Evolutionary conservation across 2,888 invertebrate genomes (phyloP), one percentile per base, ranked within the genome.

Genomic region (Diarsia mendica): DNA sequence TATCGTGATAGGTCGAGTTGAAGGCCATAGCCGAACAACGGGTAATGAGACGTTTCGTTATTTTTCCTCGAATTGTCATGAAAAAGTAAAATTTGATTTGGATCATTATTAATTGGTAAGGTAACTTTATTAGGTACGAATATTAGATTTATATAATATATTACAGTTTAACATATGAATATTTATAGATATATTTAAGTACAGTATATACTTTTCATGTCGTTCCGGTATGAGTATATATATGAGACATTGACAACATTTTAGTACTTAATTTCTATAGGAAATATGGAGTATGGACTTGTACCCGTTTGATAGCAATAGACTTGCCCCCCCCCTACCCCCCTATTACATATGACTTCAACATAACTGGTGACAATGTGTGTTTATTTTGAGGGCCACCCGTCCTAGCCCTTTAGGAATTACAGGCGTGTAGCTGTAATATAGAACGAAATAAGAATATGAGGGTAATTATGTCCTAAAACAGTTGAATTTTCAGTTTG

Each of bases 1-100:
- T 88, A 69, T 88, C 90, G 91, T 91, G 90, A 91, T 90, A 90
- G 90, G 91, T 75, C 92, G 88, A 67, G 55, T 75, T 48, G 68
- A 55, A 78, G 68, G 77, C 28, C 72, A 60, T 2, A 20, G 2
- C 44, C 48, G 15, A 58, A 58, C 15, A 13, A n/a, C 39, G 10
- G 9, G 4, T 70, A 48, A 23, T 44, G 58, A 61, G 67, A 64
- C 39, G 15, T 33, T 65, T 11, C 20, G 5, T 33, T 58, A 55
- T 51, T 46, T 67, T 67, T 39, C n/a, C 18, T 63, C 8, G 53
- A 49, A 82, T 44, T 46, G 23, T 15, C 20, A 10, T 39, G n/a
- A 28, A 67, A 82, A 79, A 60, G 1, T 75, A 23, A 39, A 13
- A 39, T 51, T 55, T 23, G 0, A 46, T 67, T 55, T 1, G 18